phyloP scores from a whole-genome alignment of 2,888 invertebrate species.

The Thelaira solivaga region DNA sequence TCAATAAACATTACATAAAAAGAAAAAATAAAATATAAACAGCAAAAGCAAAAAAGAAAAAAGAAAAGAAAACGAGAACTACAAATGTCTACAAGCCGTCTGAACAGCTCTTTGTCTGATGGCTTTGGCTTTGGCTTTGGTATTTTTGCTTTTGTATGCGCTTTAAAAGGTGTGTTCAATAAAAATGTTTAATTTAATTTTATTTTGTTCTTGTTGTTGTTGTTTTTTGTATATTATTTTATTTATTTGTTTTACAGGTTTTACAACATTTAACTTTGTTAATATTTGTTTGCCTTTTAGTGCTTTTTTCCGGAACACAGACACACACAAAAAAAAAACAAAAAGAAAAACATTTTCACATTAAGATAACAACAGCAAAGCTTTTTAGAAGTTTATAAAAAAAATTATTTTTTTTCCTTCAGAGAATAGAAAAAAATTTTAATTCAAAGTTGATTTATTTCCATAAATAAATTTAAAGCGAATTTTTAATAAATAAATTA shows the following conservation, averaged over 20 bases:
- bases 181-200: constrained; percentile 27
- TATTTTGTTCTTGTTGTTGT: background rate
- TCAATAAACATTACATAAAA: constrained; percentile 14
- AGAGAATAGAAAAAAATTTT: too few relatives aligned
- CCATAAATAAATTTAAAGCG: too few relatives aligned
- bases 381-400: background rate
- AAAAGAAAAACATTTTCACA: background rate
- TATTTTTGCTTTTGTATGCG: background rate
- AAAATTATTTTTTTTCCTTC: too few relatives aligned
- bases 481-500: too few relatives aligned
- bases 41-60: background rate
- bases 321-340: too few relatives aligned
- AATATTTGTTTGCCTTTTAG: constrained; percentile 47
- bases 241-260: constrained; percentile 36
- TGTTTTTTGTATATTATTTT: background rate
- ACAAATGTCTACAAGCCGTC: constrained; percentile 22
- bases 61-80: too few relatives aligned
- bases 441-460: too few relatives aligned
- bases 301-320: constrained; percentile 28
- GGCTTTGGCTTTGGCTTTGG: too few relatives aligned
- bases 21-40: background rate
- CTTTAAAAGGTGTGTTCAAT: constrained; percentile 59
- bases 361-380: background rate
- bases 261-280: constrained; percentile 54
- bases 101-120: background rate